phyloP scores from a whole-genome alignment of 2,797 vertebrate genomes.

The Lacerta agilis region DNA sequence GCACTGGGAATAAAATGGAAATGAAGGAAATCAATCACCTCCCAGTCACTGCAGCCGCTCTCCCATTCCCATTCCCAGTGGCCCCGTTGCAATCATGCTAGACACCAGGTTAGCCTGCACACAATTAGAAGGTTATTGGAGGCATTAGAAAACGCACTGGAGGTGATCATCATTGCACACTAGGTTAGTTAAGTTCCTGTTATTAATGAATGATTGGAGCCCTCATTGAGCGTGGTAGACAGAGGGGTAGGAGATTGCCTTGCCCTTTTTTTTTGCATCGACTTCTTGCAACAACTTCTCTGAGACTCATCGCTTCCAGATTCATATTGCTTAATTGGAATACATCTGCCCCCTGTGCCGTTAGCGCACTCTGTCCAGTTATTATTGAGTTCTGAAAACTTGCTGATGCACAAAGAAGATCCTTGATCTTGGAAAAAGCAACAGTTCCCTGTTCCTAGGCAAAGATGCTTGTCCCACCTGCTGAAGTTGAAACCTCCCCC shows the following conservation, averaged over 20 bases:
- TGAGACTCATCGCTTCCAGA: neutral
- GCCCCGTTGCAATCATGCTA: constrained; percentile 45
- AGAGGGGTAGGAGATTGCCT: neutral
- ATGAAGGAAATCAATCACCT: constrained; percentile 62
- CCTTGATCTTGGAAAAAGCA: neutral
- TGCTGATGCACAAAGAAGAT: neutral
- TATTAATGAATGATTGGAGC: constrained; percentile 40
- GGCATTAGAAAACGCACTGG: constrained; percentile 44
- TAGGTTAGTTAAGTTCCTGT: constrained; percentile 40
- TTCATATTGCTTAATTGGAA: constrained; percentile 24
- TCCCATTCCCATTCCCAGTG: constrained; percentile 21
- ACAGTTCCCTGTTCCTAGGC: neutral
- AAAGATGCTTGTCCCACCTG: neutral
- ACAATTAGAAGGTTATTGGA: constrained; percentile 59
- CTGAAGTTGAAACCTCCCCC: neutral
- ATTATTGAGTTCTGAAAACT: neutral
- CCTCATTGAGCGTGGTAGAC: neutral
- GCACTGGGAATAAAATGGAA: constrained; percentile 58
- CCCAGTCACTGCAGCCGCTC: constrained; percentile 48
- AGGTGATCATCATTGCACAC: constrained; percentile 28
- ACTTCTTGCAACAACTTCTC: neutral
- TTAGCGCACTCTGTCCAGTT: neutral
- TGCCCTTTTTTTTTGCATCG: neutral
- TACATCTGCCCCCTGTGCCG: neutral
- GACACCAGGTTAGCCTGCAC: constrained; percentile 29